Conservation (phyloP, 1,140 invertebrate genomes). For the Euura saliciscinereae region DNA sequence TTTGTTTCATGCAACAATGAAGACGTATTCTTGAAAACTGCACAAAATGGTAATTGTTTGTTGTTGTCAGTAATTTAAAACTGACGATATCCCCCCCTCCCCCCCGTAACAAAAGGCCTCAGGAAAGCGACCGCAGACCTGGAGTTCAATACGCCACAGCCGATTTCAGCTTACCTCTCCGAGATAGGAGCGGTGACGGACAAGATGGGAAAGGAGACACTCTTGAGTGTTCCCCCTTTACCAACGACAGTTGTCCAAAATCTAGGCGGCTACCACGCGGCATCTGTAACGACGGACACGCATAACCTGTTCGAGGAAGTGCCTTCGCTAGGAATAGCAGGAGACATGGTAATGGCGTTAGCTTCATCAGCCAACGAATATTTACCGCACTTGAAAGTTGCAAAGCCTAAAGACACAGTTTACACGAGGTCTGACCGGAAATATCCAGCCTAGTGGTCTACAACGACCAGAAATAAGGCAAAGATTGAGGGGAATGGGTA, state of each 20-base stretch:
- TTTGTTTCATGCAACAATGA: no score
- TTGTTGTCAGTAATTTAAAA: no score
- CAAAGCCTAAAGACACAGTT: conserved; percentile 17
- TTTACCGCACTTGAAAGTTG: conserved; percentile 29
- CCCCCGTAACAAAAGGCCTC: conserved; percentile 29
- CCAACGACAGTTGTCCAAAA: conserved; percentile 29
- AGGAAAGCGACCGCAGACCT: conserved; percentile 26
- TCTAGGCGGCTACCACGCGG: conserved; percentile 35
- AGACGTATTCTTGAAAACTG: no score
- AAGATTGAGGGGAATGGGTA: conserved; percentile 27
- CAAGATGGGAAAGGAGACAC: conserved; percentile 34
- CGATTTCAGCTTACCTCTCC: conserved; percentile 22
- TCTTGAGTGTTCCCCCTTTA: conserved; percentile 25
- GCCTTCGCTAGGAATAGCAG: conserved; percentile 37
- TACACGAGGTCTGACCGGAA: conserved; percentile 28
- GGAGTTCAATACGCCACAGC: conserved; percentile 35
- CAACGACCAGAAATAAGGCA: conserved; percentile 30
- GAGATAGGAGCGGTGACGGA: conserved; percentile 33
- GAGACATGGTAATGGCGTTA: conserved; percentile 34
- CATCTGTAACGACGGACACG: conserved; percentile 22
- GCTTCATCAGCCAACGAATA: conserved; percentile 20
- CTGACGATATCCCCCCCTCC: no score
- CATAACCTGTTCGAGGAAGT: conserved; percentile 41
- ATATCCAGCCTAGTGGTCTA: conserved; percentile 22
- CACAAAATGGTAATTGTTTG: no score